Percentiles rank a stretch among this genome's conserved stretches.
phyloP scores from a whole-genome alignment of 2,888 invertebrate genomes.

The Fragum whitleyi region DNA sequence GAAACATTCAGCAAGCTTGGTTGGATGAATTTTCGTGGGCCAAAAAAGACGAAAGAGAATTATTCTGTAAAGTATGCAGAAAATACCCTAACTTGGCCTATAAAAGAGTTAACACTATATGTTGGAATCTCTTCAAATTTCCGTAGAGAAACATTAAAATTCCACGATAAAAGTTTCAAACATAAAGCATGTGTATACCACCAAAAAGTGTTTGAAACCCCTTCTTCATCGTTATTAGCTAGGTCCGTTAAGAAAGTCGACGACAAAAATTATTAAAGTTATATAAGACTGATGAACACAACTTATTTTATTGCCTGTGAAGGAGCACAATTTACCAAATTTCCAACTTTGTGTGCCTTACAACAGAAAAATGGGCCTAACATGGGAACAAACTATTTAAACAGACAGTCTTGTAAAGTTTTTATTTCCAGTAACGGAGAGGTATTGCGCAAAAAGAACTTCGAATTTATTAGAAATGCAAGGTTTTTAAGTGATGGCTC shows the following conservation, averaged over 20 bases:
- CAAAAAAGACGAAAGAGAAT: no score
- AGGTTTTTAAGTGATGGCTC: neutral
- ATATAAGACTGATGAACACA: conserved; percentile 34
- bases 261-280: conserved; percentile 21
- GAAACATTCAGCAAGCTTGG: no score
- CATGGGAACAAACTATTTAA: conserved; percentile 23
- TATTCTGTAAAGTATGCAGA: no score
- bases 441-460: conserved; percentile 11
- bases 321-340: conserved; percentile 24
- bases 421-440: neutral
- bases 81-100: no score
- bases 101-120: no score
- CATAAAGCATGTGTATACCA: conserved; percentile 29
- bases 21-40: no score
- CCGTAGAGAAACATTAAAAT: no score
- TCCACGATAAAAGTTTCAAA: conserved; percentile 40
- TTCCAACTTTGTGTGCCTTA: conserved; percentile 21
- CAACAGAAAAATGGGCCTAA: conserved; percentile 32
- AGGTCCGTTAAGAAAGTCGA: conserved; percentile 16
- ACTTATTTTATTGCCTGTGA: conserved; percentile 33
- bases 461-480: neutral
- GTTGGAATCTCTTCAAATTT: no score
- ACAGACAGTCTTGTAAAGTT: neutral
- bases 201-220: conserved; percentile 26
- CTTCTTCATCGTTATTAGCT: conserved; percentile 14